Conservation (phyloP, 2,797 vertebrate genomes). For the Rachycentron canadum region DNA sequence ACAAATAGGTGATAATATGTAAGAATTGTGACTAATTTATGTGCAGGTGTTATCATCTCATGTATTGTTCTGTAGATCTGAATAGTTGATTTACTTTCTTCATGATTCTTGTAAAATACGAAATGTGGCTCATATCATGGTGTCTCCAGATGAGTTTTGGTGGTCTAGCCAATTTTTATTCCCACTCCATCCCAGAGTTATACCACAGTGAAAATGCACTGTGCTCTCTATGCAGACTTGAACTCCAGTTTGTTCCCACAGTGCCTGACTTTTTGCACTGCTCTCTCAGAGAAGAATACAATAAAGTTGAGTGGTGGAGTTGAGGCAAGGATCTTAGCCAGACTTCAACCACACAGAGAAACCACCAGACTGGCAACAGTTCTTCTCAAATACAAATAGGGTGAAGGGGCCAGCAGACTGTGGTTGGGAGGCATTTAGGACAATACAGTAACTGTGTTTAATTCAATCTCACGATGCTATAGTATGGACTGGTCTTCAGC, state of each 20-base stretch:
- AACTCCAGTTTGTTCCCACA: conserved; percentile 25
- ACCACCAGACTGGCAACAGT: not conserved
- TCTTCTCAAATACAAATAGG: conserved; percentile 6
- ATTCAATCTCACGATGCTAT: conserved; percentile 2
- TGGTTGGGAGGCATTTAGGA: conserved; percentile 3
- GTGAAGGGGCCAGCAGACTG: conserved; percentile 27
- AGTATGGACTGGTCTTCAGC: conserved; percentile 7
- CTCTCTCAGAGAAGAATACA: not conserved
- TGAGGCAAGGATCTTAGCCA: conserved; percentile 15
- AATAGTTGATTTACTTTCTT: too few species aligned
- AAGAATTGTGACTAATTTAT: too few species aligned
- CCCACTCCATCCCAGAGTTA: too few species aligned
- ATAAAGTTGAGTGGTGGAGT: not conserved
- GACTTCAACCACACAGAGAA: conserved; percentile 2
- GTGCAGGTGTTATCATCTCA: too few species aligned
- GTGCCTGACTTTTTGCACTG: conserved; percentile 18
- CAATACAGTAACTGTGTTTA: conserved; percentile 3
- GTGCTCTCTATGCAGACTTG: not conserved
- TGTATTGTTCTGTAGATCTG: too few species aligned
- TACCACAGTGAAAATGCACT: not conserved
- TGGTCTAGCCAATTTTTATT: too few species aligned
- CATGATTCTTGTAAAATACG: too few species aligned
- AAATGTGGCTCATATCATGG: too few species aligned
- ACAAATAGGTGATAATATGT: too few species aligned
- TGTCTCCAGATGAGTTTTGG: too few species aligned